Evolutionary conservation across 2,113 vertebrate genomes (phyloP).

Genomic region (Reinhardtius hippoglossoides): DNA sequence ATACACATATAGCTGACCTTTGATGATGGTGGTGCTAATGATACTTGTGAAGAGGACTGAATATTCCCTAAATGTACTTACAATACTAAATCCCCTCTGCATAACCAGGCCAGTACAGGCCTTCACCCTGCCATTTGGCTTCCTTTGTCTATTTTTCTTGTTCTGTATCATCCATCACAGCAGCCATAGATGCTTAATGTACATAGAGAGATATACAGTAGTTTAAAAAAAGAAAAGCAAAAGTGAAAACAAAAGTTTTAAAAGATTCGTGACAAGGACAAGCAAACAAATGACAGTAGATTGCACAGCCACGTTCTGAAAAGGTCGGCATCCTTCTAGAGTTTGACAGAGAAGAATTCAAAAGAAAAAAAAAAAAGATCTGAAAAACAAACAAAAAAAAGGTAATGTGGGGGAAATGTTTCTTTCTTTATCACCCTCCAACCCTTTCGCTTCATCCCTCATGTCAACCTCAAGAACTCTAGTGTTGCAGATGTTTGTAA

Average conservation of each 20-base stretch:
- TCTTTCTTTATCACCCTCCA: conserved; percentile 56
- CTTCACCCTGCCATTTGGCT: conserved; percentile 32
- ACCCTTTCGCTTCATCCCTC: conserved; percentile 70
- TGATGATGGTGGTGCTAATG: conserved; percentile 51
- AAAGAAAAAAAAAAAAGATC: conserved; percentile 35
- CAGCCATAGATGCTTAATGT: conserved; percentile 71
- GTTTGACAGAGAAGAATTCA: conserved; percentile 53
- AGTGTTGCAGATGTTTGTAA: conserved; percentile 82
- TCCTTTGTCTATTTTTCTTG: conserved; percentile 50
- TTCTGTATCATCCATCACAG: conserved; percentile 66
- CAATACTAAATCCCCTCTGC: conserved; percentile 31
- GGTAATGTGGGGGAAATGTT: conserved; percentile 19
- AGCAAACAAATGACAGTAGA: conserved; percentile 69
- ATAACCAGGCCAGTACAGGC: conserved; percentile 42
- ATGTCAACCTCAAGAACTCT: conserved; percentile 77
- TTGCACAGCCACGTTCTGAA: conserved; percentile 62
- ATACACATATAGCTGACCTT: conserved; percentile 33
- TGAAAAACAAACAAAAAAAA: conserved; percentile 33
- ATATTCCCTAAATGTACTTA: conserved; percentile 58
- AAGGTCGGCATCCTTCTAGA: conserved; percentile 57
- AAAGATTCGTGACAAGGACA: conserved; percentile 65
- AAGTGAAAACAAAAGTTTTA: conserved; percentile 58
- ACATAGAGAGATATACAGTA: conserved; percentile 72
- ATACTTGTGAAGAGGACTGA: conserved; percentile 53
- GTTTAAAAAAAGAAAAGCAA: conserved; percentile 38